Conservation (phyloP, 2,797 vertebrate genomes). For the Galagoides demidoff region DNA sequence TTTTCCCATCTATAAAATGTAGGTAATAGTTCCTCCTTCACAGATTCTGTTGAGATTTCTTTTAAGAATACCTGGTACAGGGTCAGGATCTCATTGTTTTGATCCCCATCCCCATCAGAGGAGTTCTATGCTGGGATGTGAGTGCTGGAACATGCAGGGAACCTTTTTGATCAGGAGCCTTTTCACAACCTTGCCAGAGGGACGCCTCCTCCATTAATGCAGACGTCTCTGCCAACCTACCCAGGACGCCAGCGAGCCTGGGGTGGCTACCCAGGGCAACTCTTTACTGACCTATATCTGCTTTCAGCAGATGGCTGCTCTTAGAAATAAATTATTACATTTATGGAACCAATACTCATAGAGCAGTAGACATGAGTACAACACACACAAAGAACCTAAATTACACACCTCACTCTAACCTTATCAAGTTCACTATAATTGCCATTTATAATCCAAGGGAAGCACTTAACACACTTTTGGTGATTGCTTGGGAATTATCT, state of each 20-base stretch:
- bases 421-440: neutral
- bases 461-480: neutral
- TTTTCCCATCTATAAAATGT: neutral
- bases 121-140: neutral
- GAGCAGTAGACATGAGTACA: neutral
- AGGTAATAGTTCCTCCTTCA: neutral
- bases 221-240: neutral
- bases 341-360: neutral
- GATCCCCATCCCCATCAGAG: neutral
- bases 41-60: neutral
- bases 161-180: neutral
- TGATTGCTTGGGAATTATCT: neutral
- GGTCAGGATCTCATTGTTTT: neutral
- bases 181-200: neutral
- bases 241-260: accelerated
- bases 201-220: accelerated
- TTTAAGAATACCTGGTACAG: neutral
- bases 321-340: neutral
- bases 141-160: neutral
- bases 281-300: neutral
- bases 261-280: neutral
- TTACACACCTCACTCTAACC: neutral
- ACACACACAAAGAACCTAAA: neutral
- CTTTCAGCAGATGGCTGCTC: neutral
- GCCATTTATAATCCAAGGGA: neutral